Evolutionary conservation across 1,140 invertebrate genomes (phyloP), one percentile per base, ranked within the genome.

Genomic region (Neocloeon triangulifer): DNA sequence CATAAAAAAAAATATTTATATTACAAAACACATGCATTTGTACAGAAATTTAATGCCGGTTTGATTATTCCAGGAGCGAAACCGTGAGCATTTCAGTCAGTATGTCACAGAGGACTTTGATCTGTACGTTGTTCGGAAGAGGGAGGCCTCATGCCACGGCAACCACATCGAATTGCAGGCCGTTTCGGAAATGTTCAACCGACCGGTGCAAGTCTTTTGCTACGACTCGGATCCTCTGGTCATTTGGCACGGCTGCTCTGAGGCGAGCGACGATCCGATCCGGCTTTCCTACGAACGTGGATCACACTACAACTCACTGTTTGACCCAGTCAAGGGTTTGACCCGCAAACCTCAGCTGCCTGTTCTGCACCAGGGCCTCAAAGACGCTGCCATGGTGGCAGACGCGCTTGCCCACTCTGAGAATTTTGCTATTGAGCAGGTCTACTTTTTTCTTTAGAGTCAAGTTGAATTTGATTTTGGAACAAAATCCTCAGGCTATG

Each of bases 121-220:
- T 30, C 73, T 68, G 14, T 92, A 92, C 46, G 66, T 92, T 10
- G 67, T 68, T 46, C 60, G 85, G 14, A 84, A 84, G 55, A 56
- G 77, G 6, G 57, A 64, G 35, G 69, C 75, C 37, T 66, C 70
- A 50, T 77, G 78, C 26, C 85, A 89, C 56, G 85, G 85, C 22
- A 92, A 92, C 57, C 85, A 92, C 51, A 71, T 92, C 41, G 85
- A 92, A 57, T 82, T 92, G 48, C 85, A 92, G 53, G 85, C 85
- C 17, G 72, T 92, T 59, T 80, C 77, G 39, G 85, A 92, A 61
- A 72, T 92, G 53, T 92, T 84, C 49, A 88, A 85, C 54, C 61
- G 85, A 39, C 77, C 75, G n/a, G 75, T 92, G 38, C 82, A 92
- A 58, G 74, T 92, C 4, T 92, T 82, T 53, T 81, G 84, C 47